Conservation (phyloP, 1,140 invertebrate species). For the Chironomus tepperi region DNA sequence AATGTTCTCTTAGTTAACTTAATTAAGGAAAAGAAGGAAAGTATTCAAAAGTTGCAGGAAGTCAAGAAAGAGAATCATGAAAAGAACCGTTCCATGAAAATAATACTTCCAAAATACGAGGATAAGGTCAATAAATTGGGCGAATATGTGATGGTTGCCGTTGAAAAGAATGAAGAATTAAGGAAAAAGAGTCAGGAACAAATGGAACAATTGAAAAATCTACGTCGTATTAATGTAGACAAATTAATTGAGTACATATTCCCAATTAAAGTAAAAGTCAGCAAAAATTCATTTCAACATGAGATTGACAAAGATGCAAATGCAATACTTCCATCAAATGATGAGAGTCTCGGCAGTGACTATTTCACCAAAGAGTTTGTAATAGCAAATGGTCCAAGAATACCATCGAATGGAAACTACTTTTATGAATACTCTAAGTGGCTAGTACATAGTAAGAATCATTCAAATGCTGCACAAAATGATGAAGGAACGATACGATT, state of each 20-base stretch:
- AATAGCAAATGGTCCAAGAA: conserved; percentile 58
- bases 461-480: conserved; percentile 43
- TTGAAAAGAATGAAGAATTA: conserved; percentile 44
- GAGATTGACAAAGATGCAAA: conserved; percentile 63
- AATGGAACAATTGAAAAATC: conserved; percentile 49
- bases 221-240: conserved; percentile 48
- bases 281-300: conserved; percentile 38
- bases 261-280: conserved; percentile 43
- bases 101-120: conserved; percentile 50
- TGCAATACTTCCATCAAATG: conserved; percentile 62
- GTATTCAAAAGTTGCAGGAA: conserved; percentile 42
- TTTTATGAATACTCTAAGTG: conserved; percentile 59
- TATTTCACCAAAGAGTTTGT: conserved; percentile 61
- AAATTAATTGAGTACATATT: conserved; percentile 65
- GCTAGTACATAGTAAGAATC: conserved; percentile 58
- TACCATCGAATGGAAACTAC: conserved; percentile 66
- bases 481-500: conserved; percentile 41
- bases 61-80: conserved; percentile 44
- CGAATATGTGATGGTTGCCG: conserved; percentile 45
- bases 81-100: conserved; percentile 45
- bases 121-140: conserved; percentile 51
- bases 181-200: conserved; percentile 43
- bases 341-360: conserved; percentile 56
- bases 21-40: conserved; percentile 48
- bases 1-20: conserved; percentile 48